Evolutionary conservation across 2,888 invertebrate genomes (phyloP).

Genomic region (Dicyrtomina minuta): DNA sequence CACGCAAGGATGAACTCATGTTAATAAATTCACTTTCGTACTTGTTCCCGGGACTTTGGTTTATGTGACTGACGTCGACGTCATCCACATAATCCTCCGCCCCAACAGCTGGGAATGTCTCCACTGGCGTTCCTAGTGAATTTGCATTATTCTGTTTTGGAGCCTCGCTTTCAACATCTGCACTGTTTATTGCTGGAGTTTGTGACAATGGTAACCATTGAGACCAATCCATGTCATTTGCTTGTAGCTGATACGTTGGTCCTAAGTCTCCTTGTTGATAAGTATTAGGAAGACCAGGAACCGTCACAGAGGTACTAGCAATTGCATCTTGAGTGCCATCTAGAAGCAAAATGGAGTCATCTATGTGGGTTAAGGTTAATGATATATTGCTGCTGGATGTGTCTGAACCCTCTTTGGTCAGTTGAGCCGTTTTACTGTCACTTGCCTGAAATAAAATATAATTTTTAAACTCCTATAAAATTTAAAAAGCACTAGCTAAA

Average conservation of each 20-base stretch:
- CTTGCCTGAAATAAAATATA: no score
- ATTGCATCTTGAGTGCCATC: neutral
- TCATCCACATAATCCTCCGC: neutral
- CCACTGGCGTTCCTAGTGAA: constrained; percentile 23
- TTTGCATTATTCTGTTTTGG: neutral
- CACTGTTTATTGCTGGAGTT: neutral
- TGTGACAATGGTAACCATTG: constrained; percentile 30
- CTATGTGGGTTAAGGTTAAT: neutral
- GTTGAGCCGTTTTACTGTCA: no score
- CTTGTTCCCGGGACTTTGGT: neutral
- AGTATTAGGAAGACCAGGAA: neutral
- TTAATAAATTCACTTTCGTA: neutral
- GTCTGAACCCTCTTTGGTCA: neutral
- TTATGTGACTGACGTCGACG: neutral
- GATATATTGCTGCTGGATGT: neutral
- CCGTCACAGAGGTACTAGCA: constrained; percentile 5
- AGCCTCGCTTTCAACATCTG: neutral
- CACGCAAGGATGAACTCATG: no score
- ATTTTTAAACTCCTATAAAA: neutral
- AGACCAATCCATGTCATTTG: constrained; percentile 22
- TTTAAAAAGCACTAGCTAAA: no score
- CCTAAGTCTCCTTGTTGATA: constrained; percentile 11
- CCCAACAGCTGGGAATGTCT: constrained; percentile 17
- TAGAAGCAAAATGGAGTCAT: neutral
- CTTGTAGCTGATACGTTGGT: constrained; percentile 28